Evolutionary conservation across 2,797 vertebrate species (phyloP).

Genomic region (Mus minutoides): DNA sequence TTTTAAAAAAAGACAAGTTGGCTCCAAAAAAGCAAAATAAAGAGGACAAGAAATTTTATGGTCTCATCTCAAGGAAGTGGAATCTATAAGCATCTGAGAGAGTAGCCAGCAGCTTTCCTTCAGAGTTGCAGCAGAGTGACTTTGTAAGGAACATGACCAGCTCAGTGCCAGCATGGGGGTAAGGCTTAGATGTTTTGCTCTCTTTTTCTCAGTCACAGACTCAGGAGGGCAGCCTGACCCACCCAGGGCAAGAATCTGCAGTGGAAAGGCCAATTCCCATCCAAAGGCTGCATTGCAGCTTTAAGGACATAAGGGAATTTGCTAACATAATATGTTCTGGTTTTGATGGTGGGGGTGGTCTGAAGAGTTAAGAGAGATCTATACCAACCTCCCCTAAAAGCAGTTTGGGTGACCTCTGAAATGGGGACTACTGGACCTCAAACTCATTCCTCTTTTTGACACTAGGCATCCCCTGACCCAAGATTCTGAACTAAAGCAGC

Average conservation of each 20-base stretch:
- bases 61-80: neutral
- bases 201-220: neutral
- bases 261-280: neutral
- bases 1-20: neutral
- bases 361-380: neutral
- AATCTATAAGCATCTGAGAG: neutral
- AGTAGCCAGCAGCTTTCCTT: neutral
- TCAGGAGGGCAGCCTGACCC: neutral
- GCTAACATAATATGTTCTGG: neutral
- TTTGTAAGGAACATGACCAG: neutral
- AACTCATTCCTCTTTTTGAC: neutral
- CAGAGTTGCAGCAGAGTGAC: neutral
- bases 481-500: neutral
- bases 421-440: neutral
- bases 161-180: neutral
- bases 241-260: neutral
- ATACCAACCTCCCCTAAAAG: neutral
- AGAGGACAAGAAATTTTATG: neutral
- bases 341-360: neutral
- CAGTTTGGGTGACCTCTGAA: neutral
- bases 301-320: neutral
- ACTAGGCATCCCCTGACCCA: neutral
- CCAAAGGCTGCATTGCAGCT: neutral
- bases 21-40: neutral
- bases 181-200: neutral